phyloP scores from a whole-genome alignment of 2,113 vertebrate genomes.

The Bos javanicus region DNA sequence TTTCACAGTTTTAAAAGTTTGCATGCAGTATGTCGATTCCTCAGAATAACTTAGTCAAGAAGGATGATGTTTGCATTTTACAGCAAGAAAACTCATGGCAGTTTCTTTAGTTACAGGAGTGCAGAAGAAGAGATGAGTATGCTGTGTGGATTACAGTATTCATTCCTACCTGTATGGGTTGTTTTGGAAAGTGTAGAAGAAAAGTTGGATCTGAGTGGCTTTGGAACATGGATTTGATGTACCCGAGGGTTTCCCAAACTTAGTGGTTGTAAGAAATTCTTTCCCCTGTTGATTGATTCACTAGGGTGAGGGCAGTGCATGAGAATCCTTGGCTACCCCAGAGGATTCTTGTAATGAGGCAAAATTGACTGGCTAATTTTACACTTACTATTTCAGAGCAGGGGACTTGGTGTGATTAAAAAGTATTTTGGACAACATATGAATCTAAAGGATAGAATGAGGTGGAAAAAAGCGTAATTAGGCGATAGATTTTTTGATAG shows the following conservation, averaged over 20 bases:
- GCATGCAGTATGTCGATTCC: background rate
- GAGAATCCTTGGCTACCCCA: background rate
- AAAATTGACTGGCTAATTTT: background rate
- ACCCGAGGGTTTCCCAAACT: background rate
- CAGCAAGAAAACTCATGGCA: background rate
- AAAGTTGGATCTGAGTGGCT: background rate
- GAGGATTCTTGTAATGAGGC: background rate
- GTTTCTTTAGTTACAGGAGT: background rate
- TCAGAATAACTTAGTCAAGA: background rate
- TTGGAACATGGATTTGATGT: slow-evolving; percentile 14
- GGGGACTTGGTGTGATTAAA: background rate
- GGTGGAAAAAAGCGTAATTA: background rate
- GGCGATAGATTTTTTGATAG: background rate
- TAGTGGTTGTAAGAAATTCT: background rate
- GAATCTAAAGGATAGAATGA: background rate
- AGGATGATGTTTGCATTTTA: background rate
- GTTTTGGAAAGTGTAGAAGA: background rate
- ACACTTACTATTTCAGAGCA: background rate
- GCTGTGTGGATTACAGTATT: background rate
- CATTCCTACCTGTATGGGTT: background rate
- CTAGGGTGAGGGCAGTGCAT: background rate
- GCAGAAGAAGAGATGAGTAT: background rate
- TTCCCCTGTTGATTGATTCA: background rate
- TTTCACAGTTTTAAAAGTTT: background rate
- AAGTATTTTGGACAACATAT: background rate